phyloP scores from a whole-genome alignment of 2,113 vertebrate species.

The Rhinolophus ferrumequinum region DNA sequence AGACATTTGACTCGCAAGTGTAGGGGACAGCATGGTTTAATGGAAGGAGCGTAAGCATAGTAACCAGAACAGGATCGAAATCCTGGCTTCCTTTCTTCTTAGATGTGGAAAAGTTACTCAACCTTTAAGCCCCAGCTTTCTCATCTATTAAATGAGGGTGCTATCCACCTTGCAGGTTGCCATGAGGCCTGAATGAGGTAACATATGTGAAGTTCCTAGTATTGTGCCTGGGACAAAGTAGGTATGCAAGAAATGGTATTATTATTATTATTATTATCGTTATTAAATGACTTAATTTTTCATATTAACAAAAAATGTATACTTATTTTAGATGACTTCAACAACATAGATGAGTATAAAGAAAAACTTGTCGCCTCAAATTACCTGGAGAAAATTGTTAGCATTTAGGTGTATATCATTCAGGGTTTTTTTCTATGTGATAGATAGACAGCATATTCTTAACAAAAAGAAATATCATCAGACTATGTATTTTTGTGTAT shows the following conservation, averaged over 20 bases:
- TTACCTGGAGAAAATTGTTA: background rate
- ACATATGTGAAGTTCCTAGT: fast-evolving
- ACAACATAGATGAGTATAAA: background rate
- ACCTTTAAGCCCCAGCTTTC: background rate
- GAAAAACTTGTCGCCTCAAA: background rate
- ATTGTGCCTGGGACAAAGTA: background rate
- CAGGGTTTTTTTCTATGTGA: background rate
- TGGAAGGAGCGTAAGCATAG: background rate
- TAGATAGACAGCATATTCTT: background rate
- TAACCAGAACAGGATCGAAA: background rate
- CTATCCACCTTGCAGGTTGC: background rate
- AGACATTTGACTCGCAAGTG: background rate
- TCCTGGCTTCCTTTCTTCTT: background rate
- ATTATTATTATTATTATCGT: no score
- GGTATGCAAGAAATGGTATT: background rate
- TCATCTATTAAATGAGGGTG: background rate
- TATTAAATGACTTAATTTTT: background rate
- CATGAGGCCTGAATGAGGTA: background rate
- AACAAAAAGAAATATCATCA: background rate
- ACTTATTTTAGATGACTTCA: background rate
- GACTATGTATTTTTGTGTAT: background rate
- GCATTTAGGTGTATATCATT: background rate
- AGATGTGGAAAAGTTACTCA: background rate
- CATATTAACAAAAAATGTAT: background rate
- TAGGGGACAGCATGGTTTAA: background rate